A percentile compares a stretch with the other conserved stretches of the same genome.
Conservation (phyloP, 2,797 vertebrate species). For the Leptatherina wallacei region DNA sequence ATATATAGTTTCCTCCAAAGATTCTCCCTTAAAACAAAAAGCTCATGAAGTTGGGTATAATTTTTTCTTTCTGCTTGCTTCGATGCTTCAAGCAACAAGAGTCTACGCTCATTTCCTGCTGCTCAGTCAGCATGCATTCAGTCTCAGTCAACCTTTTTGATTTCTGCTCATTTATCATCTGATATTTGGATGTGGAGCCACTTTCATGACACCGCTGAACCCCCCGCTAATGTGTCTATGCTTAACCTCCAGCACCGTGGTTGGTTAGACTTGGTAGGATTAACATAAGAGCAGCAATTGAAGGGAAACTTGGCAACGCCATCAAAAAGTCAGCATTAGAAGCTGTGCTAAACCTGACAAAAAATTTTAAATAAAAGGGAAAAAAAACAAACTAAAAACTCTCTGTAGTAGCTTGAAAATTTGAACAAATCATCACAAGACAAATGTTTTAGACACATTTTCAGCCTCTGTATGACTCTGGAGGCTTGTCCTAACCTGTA, state of each 20-base stretch:
- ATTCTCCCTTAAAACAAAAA: not conserved
- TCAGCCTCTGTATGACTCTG: too few species aligned
- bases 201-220: slow-evolving; percentile 27
- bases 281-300: slow-evolving; percentile 7
- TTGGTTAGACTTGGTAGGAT: slow-evolving; percentile 16
- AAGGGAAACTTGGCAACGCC: not conserved
- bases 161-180: slow-evolving; percentile 4
- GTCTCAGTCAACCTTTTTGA: not conserved
- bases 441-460: too few species aligned
- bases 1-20: not conserved
- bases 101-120: slow-evolving; percentile 27
- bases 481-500: not conserved
- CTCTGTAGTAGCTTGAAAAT: not conserved
- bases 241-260: not conserved
- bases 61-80: not conserved
- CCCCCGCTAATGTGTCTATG: not conserved
- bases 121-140: slow-evolving; percentile 22
- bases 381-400: not conserved
- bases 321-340: not conserved
- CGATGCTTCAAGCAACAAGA: slow-evolving; percentile 11
- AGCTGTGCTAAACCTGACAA: not conserved
- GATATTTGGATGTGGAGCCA: slow-evolving; percentile 20
- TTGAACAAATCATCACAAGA: too few species aligned
- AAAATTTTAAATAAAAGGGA: not conserved
- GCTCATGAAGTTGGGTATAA: not conserved